Percentiles rank a stretch among this genome's conserved stretches.
Evolutionary conservation across 2,888 invertebrate species (phyloP).

Genomic region (Chorisops tibialis): DNA sequence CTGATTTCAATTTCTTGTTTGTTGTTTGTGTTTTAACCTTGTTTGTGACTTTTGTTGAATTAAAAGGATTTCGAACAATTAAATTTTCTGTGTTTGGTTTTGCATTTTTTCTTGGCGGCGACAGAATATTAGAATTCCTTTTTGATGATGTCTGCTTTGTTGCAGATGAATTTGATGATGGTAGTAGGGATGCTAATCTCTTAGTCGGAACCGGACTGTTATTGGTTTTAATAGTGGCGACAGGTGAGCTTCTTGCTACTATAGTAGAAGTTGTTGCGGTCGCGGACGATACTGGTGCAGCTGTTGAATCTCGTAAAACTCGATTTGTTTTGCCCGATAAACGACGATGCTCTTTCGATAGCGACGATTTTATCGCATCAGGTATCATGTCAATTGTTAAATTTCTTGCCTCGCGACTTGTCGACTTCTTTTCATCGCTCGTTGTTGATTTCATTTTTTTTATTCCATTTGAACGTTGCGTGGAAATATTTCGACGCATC

Average conservation of each 20-base stretch:
- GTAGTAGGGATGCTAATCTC: neutral
- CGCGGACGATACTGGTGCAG: neutral
- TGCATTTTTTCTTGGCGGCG: no score
- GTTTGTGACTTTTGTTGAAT: neutral
- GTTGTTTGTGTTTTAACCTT: neutral
- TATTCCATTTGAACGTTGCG: neutral
- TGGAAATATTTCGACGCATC: neutral
- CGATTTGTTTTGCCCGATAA: slow-evolving; percentile 7
- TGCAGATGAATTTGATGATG: neutral
- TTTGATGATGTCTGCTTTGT: neutral
- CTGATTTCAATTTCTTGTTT: neutral
- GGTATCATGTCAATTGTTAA: slow-evolving; percentile 11
- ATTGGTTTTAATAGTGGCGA: neutral
- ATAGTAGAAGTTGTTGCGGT: neutral
- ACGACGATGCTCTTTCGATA: slow-evolving; percentile 1
- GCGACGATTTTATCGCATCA: neutral
- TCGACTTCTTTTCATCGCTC: no score
- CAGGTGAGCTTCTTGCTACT: neutral
- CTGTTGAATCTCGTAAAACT: neutral
- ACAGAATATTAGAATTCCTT: neutral
- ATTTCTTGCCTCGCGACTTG: neutral
- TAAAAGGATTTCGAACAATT: slow-evolving; percentile 9
- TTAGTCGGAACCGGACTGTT: neutral
- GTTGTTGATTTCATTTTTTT: neutral
- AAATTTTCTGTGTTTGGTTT: neutral